Evolutionary conservation across 2,888 invertebrate genomes (phyloP).

Genomic region (Agrochola circellaris): DNA sequence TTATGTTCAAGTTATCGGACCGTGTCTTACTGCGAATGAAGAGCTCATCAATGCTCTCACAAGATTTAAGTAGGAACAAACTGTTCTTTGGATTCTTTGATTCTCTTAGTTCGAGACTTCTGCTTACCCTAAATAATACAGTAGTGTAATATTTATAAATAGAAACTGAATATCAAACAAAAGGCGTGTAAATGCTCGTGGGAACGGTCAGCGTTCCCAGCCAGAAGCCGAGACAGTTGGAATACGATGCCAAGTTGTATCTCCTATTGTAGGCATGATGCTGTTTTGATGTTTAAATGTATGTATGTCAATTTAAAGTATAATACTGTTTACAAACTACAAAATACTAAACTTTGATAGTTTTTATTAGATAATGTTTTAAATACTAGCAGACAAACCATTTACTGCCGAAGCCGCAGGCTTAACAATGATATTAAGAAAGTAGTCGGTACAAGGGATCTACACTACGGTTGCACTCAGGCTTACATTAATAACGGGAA

Average conservation of each 20-base stretch:
- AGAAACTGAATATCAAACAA: constrained; percentile 30
- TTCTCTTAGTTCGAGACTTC: background rate
- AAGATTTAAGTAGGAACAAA: background rate
- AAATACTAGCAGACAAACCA: background rate
- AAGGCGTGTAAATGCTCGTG: constrained; percentile 35
- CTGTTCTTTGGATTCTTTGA: background rate
- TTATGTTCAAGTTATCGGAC: constrained; percentile 33
- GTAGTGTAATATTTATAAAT: constrained; percentile 13
- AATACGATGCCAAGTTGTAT: constrained; percentile 46
- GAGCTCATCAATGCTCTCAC: constrained; percentile 11
- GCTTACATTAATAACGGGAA: background rate
- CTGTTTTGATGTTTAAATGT: background rate
- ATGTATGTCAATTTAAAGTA: background rate
- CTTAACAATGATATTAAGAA: background rate
- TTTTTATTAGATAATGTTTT: background rate
- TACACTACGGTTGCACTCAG: background rate
- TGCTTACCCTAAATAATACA: constrained; percentile 7
- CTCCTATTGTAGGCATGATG: background rate
- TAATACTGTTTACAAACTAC: background rate
- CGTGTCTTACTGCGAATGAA: constrained; percentile 32
- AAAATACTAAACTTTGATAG: background rate
- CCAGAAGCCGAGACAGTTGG: constrained; percentile 8
- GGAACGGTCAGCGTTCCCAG: constrained; percentile 32
- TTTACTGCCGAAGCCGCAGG: constrained; percentile 1
- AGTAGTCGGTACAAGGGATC: background rate